A percentile compares a stretch with the other conserved stretches of the same genome.
Conservation (phyloP, 2,888 invertebrate genomes). For the Synergus gifuensis region DNA sequence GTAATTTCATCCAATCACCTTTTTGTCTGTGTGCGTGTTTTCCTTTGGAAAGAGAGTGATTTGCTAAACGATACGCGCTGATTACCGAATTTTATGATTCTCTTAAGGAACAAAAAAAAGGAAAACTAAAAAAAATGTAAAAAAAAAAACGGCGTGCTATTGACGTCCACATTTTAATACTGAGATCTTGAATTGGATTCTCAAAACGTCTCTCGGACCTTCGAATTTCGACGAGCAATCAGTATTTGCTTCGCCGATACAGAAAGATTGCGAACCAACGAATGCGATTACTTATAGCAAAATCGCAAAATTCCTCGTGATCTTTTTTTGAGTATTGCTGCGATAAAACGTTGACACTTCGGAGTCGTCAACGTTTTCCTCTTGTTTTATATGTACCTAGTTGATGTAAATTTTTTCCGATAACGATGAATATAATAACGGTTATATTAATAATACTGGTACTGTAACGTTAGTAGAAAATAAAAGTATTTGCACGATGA, state of each 20-base stretch:
- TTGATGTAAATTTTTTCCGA: constrained; percentile 74
- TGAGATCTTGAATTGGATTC: constrained; percentile 1
- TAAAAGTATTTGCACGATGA: constrained; percentile 61
- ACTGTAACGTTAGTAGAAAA: constrained; percentile 63
- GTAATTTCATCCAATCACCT: constrained; percentile 27
- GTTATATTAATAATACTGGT: constrained; percentile 48
- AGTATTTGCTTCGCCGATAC: constrained; percentile 12
- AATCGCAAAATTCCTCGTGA: constrained; percentile 24
- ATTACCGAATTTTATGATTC: constrained; percentile 42
- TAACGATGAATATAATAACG: constrained; percentile 61
- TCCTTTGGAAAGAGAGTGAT: constrained; percentile 6
- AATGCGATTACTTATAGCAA: constrained; percentile 34
- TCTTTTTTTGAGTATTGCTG: constrained; percentile 46
- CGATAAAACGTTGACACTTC: constrained; percentile 43
- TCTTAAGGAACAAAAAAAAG: constrained; percentile 26
- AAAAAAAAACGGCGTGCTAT: constrained; percentile 15
- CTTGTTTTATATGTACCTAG: constrained; percentile 70
- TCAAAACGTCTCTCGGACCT: constrained; percentile 22
- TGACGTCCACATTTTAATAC: constrained; percentile 22
- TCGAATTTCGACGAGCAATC: constrained; percentile 19
- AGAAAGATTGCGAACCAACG: constrained; percentile 37
- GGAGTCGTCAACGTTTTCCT: constrained; percentile 49
- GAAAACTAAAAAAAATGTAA: constrained; percentile 20
- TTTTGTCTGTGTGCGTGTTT: constrained; percentile 24
- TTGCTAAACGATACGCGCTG: constrained; percentile 32